Conservation (phyloP, 2,888 invertebrate genomes). For the Sinelater perroti region DNA sequence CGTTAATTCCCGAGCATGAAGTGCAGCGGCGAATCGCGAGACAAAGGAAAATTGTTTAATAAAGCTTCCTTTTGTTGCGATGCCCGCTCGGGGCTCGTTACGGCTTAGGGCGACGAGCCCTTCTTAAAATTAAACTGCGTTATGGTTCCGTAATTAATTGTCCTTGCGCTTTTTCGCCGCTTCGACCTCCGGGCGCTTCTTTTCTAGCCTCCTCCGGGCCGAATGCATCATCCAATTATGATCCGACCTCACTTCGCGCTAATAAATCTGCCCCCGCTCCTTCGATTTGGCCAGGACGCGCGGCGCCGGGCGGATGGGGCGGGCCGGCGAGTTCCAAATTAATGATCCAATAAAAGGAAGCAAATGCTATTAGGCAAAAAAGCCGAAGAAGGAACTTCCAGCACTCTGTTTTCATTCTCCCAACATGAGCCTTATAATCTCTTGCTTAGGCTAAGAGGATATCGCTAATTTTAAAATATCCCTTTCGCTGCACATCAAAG, state of each 20-base stretch:
- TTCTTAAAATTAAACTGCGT: constrained; percentile 10
- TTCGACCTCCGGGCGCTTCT: not conserved
- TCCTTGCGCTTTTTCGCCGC: not conserved
- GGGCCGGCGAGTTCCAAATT: too few species aligned
- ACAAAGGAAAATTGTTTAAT: constrained; percentile 20
- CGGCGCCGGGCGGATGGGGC: too few species aligned
- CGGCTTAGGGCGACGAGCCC: constrained; percentile 2
- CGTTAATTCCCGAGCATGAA: constrained; percentile 12
- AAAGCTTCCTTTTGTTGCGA: constrained; percentile 14
- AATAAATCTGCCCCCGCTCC: constrained; percentile 16
- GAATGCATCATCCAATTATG: constrained; percentile 12
- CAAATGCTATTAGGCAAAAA: too few species aligned
- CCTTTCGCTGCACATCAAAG: too few species aligned
- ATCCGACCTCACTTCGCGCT: constrained; percentile 1
- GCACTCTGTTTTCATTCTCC: too few species aligned
- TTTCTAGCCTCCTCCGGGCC: not conserved
- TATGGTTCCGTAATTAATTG: constrained; percentile 17
- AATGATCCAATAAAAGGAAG: too few species aligned
- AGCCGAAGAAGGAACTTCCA: too few species aligned
- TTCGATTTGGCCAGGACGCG: too few species aligned
- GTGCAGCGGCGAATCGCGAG: constrained; percentile 16
- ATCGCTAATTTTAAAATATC: too few species aligned
- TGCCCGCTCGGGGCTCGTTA: constrained; percentile 2
- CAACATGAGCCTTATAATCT: too few species aligned
- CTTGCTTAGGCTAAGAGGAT: too few species aligned